These are phyloP conservation scores for Cyphomyrus discorhynchus DNA, from an alignment of 2,113 vertebrate species.

Conservation along the genomic window DNA sequence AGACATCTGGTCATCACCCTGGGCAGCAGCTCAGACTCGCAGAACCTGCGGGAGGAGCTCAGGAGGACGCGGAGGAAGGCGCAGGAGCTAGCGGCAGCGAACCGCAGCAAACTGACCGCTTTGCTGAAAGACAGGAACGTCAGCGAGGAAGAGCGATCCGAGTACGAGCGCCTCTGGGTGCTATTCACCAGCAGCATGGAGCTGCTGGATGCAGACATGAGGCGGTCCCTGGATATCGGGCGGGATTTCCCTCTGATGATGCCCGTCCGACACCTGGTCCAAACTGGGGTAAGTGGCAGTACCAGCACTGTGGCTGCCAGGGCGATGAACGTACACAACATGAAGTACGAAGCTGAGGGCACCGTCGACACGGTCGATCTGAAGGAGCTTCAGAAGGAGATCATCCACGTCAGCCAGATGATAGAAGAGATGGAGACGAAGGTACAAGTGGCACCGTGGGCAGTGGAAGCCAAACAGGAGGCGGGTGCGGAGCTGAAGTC, in stretches of 20 bases:
- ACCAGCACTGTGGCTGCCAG: conserved; percentile 77
- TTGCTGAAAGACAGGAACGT: conserved; percentile 75
- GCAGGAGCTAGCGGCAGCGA: conserved; percentile 80
- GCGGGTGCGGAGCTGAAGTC: conserved; percentile 85
- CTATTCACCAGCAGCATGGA: conserved; percentile 93
- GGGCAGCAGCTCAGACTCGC: conserved; percentile 89
- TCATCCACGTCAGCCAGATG: conserved; percentile 84
- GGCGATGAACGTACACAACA: conserved; percentile 84
- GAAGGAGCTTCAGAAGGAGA: conserved; percentile 78
- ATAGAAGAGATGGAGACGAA: conserved; percentile 98
- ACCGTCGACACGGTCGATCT: conserved; percentile 82
- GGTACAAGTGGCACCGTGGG: conserved; percentile 94
- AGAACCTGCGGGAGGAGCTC: conserved; percentile 86
- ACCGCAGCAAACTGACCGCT: conserved; percentile 74
- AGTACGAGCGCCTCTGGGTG: conserved; percentile 94
- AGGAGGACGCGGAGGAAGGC: conserved; percentile 86
- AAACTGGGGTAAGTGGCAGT: conserved; percentile 84
- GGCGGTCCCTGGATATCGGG: conserved; percentile 79
- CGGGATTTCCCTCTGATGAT: conserved; percentile 84
- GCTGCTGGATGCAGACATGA: conserved; percentile 91
- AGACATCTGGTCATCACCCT: conserved; percentile 85
- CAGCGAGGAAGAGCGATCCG: conserved; percentile 76
- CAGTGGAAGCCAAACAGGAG: conserved; percentile 86
- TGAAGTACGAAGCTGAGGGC: conserved; percentile 78
- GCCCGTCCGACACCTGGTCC: conserved; percentile 81